Evolutionary conservation across 2,888 invertebrate species (phyloP).

Genomic region (Cephus nigrinus): DNA sequence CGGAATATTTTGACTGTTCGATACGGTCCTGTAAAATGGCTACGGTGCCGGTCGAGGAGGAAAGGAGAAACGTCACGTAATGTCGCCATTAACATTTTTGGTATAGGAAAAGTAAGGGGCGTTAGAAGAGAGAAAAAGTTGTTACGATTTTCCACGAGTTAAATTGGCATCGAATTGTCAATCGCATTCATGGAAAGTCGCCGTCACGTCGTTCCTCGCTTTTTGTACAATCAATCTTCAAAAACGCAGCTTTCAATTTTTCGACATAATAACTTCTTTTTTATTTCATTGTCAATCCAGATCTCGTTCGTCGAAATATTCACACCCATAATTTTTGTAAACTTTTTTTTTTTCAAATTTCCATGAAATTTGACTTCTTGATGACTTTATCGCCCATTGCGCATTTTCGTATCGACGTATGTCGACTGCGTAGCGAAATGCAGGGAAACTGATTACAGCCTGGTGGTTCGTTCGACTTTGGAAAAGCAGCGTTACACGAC

Average conservation of each 20-base stretch:
- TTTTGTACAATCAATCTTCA: not conserved
- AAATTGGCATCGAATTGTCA: constrained; percentile 43
- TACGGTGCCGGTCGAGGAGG: not conserved
- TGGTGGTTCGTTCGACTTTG: not conserved
- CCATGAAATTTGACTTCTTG: not conserved
- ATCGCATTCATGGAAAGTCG: constrained; percentile 17
- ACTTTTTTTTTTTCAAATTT: not conserved
- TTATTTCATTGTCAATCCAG: not conserved
- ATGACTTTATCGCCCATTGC: too few relatives aligned
- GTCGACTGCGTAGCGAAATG: not conserved
- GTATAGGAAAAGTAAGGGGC: not conserved
- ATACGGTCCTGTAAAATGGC: not conserved
- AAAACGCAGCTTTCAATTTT: not conserved
- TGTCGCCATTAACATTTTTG: not conserved
- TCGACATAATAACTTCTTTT: not conserved
- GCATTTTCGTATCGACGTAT: not conserved
- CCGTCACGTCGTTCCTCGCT: not conserved
- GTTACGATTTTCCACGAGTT: constrained; percentile 38
- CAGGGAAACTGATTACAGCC: not conserved
- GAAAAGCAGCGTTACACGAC: too few relatives aligned
- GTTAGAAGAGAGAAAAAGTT: constrained; percentile 22
- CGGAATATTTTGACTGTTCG: not conserved
- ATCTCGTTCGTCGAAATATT: not conserved
- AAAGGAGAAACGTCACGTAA: not conserved
- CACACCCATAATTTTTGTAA: too few relatives aligned